Base-by-base conservation (phyloP, 2,888 invertebrate species). In the Empis stercorea region DNA sequence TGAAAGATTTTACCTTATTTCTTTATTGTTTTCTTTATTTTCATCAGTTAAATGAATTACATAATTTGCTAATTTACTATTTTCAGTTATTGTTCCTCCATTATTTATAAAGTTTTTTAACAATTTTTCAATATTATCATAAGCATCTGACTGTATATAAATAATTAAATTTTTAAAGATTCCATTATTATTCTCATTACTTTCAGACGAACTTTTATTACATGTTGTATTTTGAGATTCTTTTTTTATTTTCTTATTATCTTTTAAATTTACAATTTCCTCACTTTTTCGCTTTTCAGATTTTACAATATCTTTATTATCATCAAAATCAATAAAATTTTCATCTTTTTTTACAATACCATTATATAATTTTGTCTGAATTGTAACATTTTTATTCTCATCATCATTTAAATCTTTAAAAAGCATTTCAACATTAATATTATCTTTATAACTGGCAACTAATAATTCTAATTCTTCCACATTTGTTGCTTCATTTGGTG, bases 401-500 rank as follows among this genome's bases (percentile, higher is more conserved):
- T 51, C 48, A 43, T 53, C 53, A 10, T 57, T 54, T 48, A 60
- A 61, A 13, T 56, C 56, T 16, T 59, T 58, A 10, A 66, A 54
- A 30, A 69, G 55, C 38, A 65, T 52, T 50, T 68, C 67, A 10
- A 68, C 65, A 53, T 68, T 66, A 0, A 67, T 61, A 56, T 60
- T 60, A 43, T 60, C 56, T 52, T 72, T 84, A 0, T 85, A 85
- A 14, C 76, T 80, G 51, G 76, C 73, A 62, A 76, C 86, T 3
- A 88, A 66, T 20, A 74, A 70, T 60, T 78, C 76, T 1, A 92
- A 68, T 65, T 89, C 85, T 17, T 76, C 70, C 45, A 95, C 70
- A 59, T 77, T 81, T 0, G 93, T 95, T 0, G 94, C 92, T 0
- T 82, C 78, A 55, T 83, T 68, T 80, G 89, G 89, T 50, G 78